Base-by-base conservation (phyloP, 2,113 vertebrate species). In the Pomatostomus ruficeps region DNA sequence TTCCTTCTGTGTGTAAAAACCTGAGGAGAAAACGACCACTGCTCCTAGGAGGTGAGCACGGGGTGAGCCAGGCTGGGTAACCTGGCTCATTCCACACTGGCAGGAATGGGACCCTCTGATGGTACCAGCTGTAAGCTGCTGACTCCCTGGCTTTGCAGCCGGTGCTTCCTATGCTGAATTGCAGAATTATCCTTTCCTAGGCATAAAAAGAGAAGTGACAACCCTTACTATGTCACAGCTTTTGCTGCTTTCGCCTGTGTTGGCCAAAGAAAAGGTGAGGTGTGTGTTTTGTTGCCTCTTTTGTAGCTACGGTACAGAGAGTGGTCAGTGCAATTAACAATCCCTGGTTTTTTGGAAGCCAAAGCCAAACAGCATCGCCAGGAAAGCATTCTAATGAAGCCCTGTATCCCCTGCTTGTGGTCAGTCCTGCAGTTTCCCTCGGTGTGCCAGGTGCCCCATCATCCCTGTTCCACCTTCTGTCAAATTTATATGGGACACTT, bases 261-360 rank as follows among this genome's bases (percentile, higher is more conserved):
- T 88, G 93, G 91, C 84, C 75, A 62, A 78, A 94, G 91, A 75
- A 68, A 78, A 82, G 43, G 54, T 59, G 91, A 83, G 42, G n/a
- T n/a, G 1, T 36, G n/a, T 66, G n/a, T 82, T 72, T 48, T 0
- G 0, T 82, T 33, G 8, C 54, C 78, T 88, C 63, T 79, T 91
- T 52, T 48, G 49, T 91, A 78, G 62, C 89, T 87, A 52, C 4
- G 42, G 86, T 92, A 90, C 70, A 75, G 80, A 62, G 76, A 91
- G 57, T 10, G 22, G 71, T 80, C 22, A 31, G 81, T 91, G 90
- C 94, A 84, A 55, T 95, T 62, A n/a, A 91, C 62, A 75, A 38
- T 14, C 2, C 2, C 52, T 26, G 31, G 1, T 38, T 74, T 62
- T 85, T 77, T 59, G 46, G 88, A 91, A 90, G 61, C 68, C 51